Conservation (phyloP, 2,113 vertebrate species). For the Aldabrachelys gigantea region DNA sequence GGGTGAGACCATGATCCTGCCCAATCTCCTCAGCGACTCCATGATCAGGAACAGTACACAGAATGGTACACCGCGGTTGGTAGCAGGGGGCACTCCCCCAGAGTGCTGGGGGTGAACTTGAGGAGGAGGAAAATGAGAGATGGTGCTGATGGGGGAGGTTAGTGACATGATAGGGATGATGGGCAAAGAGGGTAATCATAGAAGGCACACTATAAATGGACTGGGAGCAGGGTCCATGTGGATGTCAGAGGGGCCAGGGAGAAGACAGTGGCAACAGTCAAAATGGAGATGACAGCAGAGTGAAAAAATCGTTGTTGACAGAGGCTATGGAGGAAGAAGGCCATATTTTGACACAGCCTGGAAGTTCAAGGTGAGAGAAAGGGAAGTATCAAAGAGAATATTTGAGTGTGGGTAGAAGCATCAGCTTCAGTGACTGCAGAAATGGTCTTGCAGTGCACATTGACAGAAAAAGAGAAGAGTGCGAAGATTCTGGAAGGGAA, state of each 20-base stretch:
- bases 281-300: background rate
- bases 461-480: background rate
- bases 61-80: accelerated
- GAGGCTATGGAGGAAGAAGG: background rate
- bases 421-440: background rate
- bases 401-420: background rate
- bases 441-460: background rate
- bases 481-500: background rate
- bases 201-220: background rate
- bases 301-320: background rate
- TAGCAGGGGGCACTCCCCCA: background rate
- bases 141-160: background rate
- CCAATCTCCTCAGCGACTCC: background rate
- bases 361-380: background rate
- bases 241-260: background rate
- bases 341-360: background rate
- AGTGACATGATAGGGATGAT: background rate
- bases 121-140: background rate
- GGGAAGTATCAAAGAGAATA: background rate
- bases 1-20: background rate
- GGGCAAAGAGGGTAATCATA: background rate
- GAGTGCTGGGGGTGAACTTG: background rate
- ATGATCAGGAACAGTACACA: background rate
- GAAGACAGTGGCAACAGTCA: background rate
- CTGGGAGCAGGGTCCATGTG: background rate